A percentile compares a stretch with the other conserved stretches of the same genome.
phyloP scores from a whole-genome alignment of 2,888 invertebrate species.

The Miltochrista miniata region DNA sequence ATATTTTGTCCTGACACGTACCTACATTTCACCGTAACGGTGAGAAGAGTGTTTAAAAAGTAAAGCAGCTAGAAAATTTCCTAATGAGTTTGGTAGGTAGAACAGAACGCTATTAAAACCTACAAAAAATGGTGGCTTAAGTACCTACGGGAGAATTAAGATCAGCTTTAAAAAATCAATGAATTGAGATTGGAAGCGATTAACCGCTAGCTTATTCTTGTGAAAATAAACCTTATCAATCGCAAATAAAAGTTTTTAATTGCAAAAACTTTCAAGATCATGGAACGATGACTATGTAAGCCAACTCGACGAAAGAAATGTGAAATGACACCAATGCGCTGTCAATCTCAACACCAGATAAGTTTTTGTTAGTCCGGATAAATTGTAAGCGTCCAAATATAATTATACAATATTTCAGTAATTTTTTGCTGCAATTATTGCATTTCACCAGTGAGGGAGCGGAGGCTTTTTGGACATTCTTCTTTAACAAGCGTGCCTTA shows the following conservation, averaged over 20 bases:
- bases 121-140: no score
- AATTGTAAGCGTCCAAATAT: slow-evolving; percentile 61
- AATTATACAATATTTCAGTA: slow-evolving; percentile 72
- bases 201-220: neutral
- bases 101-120: no score
- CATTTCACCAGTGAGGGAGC: slow-evolving; percentile 60
- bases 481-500: slow-evolving; percentile 54
- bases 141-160: no score
- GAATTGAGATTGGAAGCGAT: no score
- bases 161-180: no score
- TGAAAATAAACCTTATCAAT: no score
- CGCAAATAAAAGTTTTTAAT: neutral
- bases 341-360: slow-evolving; percentile 55
- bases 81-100: no score
- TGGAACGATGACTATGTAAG: slow-evolving; percentile 27
- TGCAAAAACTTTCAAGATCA: slow-evolving; percentile 17
- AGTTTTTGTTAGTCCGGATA: slow-evolving; percentile 51
- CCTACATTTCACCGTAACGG: no score
- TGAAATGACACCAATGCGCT: slow-evolving; percentile 39
- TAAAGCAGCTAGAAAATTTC: no score
- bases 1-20: no score
- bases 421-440: slow-evolving; percentile 76
- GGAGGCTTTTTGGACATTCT: slow-evolving; percentile 64
- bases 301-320: slow-evolving; percentile 26
- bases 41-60: no score